Percentiles rank a stretch among this genome's conserved stretches.
Conservation (phyloP, 2,113 vertebrate genomes). For the Hypomesus transpacificus region DNA sequence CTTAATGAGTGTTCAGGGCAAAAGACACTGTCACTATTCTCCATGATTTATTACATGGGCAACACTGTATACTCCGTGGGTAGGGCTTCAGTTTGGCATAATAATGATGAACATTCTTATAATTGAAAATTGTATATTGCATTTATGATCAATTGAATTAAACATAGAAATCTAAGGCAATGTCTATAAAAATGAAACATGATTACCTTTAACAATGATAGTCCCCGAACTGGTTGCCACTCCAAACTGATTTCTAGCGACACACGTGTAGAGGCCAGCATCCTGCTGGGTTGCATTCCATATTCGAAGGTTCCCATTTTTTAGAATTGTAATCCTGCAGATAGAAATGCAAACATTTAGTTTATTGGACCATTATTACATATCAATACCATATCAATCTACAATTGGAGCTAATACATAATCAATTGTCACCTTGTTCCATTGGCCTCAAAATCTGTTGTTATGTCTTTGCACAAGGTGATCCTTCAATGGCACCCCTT, state of each 20-base stretch:
- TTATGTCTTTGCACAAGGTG: not conserved
- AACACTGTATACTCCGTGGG: no score
- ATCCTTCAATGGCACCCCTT: no score
- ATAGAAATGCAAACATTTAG: conserved; percentile 20
- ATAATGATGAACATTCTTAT: no score
- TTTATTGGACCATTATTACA: not conserved
- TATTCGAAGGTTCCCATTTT: conserved; percentile 88
- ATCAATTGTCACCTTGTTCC: no score
- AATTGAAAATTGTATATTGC: no score
- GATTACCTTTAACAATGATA: conserved; percentile 88
- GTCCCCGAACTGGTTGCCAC: conserved; percentile 89
- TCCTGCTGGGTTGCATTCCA: conserved; percentile 86
- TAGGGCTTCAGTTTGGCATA: no score
- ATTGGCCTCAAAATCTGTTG: not conserved
- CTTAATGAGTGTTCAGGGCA: conserved; percentile 19
- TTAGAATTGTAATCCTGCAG: conserved; percentile 80
- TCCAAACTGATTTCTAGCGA: conserved; percentile 91
- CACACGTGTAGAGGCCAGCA: conserved; percentile 86
- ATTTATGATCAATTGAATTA: no score
- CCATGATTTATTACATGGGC: conserved; percentile 11
- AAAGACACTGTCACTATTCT: not conserved
- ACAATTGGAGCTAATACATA: no score
- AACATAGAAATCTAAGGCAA: no score
- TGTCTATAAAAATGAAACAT: conserved; percentile 17
- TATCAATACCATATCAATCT: no score